Evolutionary conservation across 1,140 invertebrate species (phyloP).

Genomic region (Diabrotica virgifera): DNA sequence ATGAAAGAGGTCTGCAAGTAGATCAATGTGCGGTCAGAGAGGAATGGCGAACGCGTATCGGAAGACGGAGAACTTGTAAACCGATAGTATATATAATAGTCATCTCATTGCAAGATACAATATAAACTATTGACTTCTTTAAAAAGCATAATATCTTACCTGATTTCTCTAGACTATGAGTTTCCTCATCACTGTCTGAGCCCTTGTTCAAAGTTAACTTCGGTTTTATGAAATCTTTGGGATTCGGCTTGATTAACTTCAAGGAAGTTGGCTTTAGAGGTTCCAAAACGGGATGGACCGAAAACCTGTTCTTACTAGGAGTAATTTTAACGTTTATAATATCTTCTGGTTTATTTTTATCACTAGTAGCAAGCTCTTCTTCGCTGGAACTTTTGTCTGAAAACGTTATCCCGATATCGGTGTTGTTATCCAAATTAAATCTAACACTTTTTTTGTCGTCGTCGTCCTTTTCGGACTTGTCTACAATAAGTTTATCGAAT

Average conservation of each 20-base stretch:
- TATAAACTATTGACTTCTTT: no score
- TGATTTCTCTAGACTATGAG: conserved; percentile 50
- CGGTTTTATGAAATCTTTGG: conserved; percentile 56
- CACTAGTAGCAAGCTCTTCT: conserved; percentile 37
- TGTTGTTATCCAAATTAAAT: conserved; percentile 56
- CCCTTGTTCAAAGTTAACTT: conserved; percentile 52
- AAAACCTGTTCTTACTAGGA: conserved; percentile 25
- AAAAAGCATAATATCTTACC: not conserved
- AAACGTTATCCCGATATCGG: conserved; percentile 39
- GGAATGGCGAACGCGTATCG: no score
- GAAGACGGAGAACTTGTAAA: no score
- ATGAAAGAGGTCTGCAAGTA: no score
- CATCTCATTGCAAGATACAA: no score
- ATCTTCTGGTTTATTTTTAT: conserved; percentile 30
- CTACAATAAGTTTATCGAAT: conserved; percentile 39
- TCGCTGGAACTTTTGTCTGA: conserved; percentile 43
- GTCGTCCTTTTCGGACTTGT: conserved; percentile 49
- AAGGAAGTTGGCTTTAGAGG: conserved; percentile 26
- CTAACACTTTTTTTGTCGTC: conserved; percentile 72
- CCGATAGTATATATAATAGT: no score
- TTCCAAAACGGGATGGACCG: conserved; percentile 23
- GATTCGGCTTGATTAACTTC: conserved; percentile 53
- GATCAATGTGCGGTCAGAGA: no score
- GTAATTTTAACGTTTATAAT: conserved; percentile 32
- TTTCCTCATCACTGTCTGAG: conserved; percentile 56